These are phyloP conservation scores for Notarius lentiginosus DNA, from an alignment of 2,113 vertebrate genomes.

Conservation along the genomic window DNA sequence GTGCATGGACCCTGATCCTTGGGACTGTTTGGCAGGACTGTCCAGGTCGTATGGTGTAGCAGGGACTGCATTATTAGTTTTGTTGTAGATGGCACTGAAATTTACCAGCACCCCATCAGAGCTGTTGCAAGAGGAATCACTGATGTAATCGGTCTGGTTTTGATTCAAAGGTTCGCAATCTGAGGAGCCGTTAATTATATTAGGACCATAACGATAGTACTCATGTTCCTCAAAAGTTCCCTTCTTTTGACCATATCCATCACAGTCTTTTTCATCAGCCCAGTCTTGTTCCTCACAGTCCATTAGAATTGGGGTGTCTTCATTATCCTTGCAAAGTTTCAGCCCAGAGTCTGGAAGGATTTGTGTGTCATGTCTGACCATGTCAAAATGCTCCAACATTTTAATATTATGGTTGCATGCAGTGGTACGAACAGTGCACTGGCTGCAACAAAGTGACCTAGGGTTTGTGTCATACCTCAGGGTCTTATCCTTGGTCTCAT, in stretches of 20 bases:
- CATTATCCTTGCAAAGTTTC: constrained; percentile 60
- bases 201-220: constrained; percentile 68
- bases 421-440: constrained; percentile 45
- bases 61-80: constrained; percentile 77
- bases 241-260: constrained; percentile 56
- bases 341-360: constrained; percentile 68
- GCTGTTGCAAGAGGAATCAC: constrained; percentile 92
- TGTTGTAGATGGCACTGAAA: constrained; percentile 91
- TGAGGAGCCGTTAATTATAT: constrained; percentile 68
- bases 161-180: constrained; percentile 68
- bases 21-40: constrained; percentile 76
- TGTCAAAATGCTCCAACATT: constrained; percentile 55
- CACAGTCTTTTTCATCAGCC: constrained; percentile 67
- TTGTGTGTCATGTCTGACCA: constrained; percentile 29
- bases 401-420: constrained; percentile 65
- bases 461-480: constrained; percentile 61
- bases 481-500: constrained; percentile 63
- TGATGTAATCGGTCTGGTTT: constrained; percentile 79
- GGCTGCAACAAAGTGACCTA: constrained; percentile 50
- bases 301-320: constrained; percentile 68
- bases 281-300: constrained; percentile 74
- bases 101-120: constrained; percentile 91
- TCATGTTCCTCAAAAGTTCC: constrained; percentile 60
- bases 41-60: constrained; percentile 79
- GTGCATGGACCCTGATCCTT: constrained; percentile 47